These are phyloP conservation scores for Lasioglossum pauxillum DNA, from an alignment of 2,888 invertebrate genomes.

Conservation along the genomic window DNA sequence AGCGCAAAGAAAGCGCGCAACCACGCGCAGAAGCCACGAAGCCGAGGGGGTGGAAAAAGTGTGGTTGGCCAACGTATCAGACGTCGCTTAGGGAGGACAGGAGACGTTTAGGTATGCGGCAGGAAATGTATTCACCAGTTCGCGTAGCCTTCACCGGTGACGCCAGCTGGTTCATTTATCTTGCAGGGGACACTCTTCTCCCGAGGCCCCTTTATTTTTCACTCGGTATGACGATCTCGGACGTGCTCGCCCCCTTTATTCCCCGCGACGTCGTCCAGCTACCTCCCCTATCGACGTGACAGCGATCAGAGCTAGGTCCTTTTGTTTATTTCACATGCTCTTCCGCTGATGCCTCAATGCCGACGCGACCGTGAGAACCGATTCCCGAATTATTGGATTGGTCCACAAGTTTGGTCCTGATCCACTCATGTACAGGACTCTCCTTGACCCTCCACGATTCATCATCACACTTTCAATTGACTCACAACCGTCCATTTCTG, in stretches of 20 bases:
- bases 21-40: slow-evolving; percentile 20
- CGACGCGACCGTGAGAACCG: slow-evolving; percentile 31
- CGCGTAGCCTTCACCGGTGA: slow-evolving; percentile 69
- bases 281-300: slow-evolving; percentile 48
- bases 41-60: slow-evolving; percentile 19
- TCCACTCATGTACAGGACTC: not conserved
- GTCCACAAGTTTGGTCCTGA: not conserved
- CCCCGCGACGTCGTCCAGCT: slow-evolving; percentile 32
- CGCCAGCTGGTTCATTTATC: slow-evolving; percentile 75
- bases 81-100: slow-evolving; percentile 41
- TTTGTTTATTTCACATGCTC: slow-evolving; percentile 47
- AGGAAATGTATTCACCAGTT: slow-evolving; percentile 72
- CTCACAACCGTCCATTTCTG: too few relatives aligned
- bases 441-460: not conserved
- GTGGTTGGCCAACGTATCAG: slow-evolving; percentile 33
- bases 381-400: not conserved
- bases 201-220: slow-evolving; percentile 49
- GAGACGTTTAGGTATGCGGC: slow-evolving; percentile 47
- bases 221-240: slow-evolving; percentile 58
- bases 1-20: not conserved
- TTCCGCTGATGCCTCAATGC: slow-evolving; percentile 1
- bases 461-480: not conserved
- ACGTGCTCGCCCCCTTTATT: slow-evolving; percentile 47
- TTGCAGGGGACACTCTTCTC: slow-evolving; percentile 59
- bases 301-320: slow-evolving; percentile 39